Percentiles rank a stretch among this genome's conserved stretches.
These are phyloP conservation scores for Drosophila insularis DNA, from an alignment of 1,140 invertebrate genomes.

Conservation along the genomic window DNA sequence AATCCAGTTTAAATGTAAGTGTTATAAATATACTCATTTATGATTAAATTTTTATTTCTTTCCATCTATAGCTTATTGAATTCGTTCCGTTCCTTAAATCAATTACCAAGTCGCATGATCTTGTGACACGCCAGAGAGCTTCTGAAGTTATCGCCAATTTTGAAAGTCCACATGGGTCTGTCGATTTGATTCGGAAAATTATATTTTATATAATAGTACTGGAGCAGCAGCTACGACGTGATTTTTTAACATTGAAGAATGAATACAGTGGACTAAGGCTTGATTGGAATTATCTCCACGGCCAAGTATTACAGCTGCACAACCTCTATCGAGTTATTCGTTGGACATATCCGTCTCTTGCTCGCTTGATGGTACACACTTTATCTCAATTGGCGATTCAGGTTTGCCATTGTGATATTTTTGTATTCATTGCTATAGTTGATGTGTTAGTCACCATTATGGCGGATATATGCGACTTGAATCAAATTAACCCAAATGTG, in stretches of 20 bases:
- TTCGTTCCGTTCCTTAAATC: slow-evolving; percentile 85
- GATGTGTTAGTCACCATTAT: slow-evolving; percentile 30
- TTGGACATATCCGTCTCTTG: slow-evolving; percentile 24
- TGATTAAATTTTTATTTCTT: slow-evolving; percentile 57
- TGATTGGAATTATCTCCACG: slow-evolving; percentile 37
- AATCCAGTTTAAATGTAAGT: slow-evolving; percentile 86
- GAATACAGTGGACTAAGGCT: background rate
- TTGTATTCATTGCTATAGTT: slow-evolving; percentile 83
- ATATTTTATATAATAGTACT: slow-evolving; percentile 17
- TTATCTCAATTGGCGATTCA: slow-evolving; percentile 8
- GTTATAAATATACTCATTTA: background rate
- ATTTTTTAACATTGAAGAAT: background rate
- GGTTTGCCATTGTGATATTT: slow-evolving; percentile 18
- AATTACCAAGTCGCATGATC: slow-evolving; percentile 39
- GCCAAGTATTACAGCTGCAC: slow-evolving; percentile 28
- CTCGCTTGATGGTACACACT: slow-evolving; percentile 15
- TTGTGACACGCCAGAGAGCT: slow-evolving; percentile 40
- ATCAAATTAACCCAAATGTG: background rate
- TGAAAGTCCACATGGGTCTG: slow-evolving; percentile 9
- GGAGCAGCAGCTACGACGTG: background rate
- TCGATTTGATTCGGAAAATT: slow-evolving; percentile 8
- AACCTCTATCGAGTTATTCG: slow-evolving; percentile 27
- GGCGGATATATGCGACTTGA: slow-evolving; percentile 20
- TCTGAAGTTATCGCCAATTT: slow-evolving; percentile 54
- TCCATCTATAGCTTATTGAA: slow-evolving; percentile 84